Evolutionary conservation across 1,140 invertebrate genomes (phyloP).

Genomic region (Aphis gossypii): DNA sequence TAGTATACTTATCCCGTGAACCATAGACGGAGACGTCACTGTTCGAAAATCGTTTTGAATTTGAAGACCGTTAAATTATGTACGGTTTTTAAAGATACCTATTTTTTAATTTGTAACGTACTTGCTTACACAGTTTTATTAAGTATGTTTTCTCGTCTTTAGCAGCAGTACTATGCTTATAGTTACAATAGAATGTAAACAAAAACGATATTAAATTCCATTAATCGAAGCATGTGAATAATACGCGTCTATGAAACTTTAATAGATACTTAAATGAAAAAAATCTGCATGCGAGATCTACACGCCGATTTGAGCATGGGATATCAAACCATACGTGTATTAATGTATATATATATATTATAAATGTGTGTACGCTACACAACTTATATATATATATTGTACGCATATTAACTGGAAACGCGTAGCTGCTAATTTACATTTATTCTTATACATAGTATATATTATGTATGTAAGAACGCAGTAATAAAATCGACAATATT

Average conservation of each 20-base stretch:
- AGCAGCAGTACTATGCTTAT: neutral
- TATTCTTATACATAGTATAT: neutral
- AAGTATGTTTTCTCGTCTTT: no score
- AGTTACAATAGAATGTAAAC: neutral
- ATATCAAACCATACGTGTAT: neutral
- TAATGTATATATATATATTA: neutral
- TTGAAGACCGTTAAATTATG: neutral
- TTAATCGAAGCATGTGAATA: neutral
- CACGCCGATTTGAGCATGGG: neutral
- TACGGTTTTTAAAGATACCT: neutral
- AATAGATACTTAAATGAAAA: neutral
- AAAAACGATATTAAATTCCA: neutral
- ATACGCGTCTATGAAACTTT: neutral
- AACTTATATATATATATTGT: neutral
- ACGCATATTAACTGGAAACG: neutral
- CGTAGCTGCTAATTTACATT: conserved; percentile 5
- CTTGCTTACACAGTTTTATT: neutral
- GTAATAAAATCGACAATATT: conserved; percentile 13
- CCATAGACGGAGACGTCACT: neutral
- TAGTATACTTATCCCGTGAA: neutral
- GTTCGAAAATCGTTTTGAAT: neutral
- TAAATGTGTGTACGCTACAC: neutral
- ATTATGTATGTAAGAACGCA: neutral
- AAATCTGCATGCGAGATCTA: neutral
- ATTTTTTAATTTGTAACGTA: neutral